phyloP scores from a whole-genome alignment of 2,797 vertebrate genomes.

The Anas acuta region DNA sequence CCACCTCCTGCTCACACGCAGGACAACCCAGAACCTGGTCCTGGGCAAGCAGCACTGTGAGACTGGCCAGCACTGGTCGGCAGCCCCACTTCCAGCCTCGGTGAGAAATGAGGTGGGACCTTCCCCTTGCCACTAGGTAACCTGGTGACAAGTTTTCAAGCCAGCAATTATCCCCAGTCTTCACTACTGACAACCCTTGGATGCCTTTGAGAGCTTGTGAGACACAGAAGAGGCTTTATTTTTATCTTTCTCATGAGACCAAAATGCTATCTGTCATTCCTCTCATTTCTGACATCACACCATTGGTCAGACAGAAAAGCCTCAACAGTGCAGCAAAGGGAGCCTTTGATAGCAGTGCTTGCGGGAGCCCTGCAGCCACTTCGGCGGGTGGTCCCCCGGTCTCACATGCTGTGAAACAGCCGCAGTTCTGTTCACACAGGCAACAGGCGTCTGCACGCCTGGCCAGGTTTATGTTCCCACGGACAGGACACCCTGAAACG shows the following conservation, averaged over 20 bases:
- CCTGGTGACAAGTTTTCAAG: neutral
- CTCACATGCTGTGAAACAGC: too few relatives aligned
- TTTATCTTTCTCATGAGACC: neutral
- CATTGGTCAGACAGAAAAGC: neutral
- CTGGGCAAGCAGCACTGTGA: too few relatives aligned
- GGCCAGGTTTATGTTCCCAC: neutral
- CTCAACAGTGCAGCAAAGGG: neutral
- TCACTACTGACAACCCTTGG: neutral
- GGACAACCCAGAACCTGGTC: too few relatives aligned
- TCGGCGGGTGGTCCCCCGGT: too few relatives aligned
- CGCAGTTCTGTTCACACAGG: neutral
- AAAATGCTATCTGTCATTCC: neutral
- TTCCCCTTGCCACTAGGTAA: too few relatives aligned
- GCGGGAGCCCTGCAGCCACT: accelerated
- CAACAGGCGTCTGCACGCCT: neutral
- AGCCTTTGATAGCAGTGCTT: neutral
- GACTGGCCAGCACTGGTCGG: too few relatives aligned
- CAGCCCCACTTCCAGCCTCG: too few relatives aligned
- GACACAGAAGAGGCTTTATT: neutral
- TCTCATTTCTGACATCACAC: neutral
- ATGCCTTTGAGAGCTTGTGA: neutral
- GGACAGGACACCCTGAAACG: too few relatives aligned
- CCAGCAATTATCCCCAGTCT: accelerated
- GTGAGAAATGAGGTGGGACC: too few relatives aligned
- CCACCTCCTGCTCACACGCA: neutral